A percentile compares a stretch with the other conserved stretches of the same genome.
These are phyloP conservation scores for Ophion ellenae DNA, from an alignment of 2,888 invertebrate species.

Conservation along the genomic window DNA sequence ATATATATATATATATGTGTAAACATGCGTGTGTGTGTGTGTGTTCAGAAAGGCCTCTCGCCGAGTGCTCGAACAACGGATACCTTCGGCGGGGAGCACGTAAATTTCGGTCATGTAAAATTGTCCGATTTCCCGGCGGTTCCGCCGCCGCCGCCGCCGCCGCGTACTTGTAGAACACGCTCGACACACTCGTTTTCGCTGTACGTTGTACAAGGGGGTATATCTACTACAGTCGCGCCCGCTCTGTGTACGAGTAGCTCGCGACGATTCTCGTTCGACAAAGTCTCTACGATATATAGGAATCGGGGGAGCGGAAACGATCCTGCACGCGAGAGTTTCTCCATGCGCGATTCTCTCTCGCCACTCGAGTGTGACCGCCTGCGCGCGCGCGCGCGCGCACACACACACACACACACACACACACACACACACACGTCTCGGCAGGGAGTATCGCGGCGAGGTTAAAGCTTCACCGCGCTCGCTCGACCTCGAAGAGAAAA, in stretches of 20 bases:
- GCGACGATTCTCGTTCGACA: background rate
- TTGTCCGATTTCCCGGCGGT: slow-evolving; percentile 42
- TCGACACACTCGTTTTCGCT: background rate
- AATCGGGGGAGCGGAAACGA: slow-evolving; percentile 3
- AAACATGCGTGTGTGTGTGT: no score
- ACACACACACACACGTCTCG: slow-evolving; percentile 22
- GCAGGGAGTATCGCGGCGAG: slow-evolving; percentile 25
- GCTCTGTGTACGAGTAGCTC: background rate
- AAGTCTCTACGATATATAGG: slow-evolving; percentile 17
- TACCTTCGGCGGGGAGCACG: slow-evolving; percentile 24
- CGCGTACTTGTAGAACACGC: no score
- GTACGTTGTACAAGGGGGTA: no score
- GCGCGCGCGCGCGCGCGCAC: background rate
- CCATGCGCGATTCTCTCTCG: slow-evolving; percentile 19
- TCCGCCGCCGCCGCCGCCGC: no score
- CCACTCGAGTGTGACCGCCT: slow-evolving; percentile 54
- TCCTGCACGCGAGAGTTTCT: slow-evolving; percentile 42
- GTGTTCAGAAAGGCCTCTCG: no score
- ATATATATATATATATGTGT: background rate
- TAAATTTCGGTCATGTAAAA: slow-evolving; percentile 57
- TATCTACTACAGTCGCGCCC: no score
- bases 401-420: background rate
- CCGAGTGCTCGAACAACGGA: no score
- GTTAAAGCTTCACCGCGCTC: slow-evolving; percentile 8
- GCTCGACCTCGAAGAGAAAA: slow-evolving; percentile 1